A percentile compares a stretch with the other conserved stretches of the same genome.
These are phyloP conservation scores for Entomobrya proxima DNA, from an alignment of 2,888 invertebrate genomes.

Conservation along the genomic window DNA sequence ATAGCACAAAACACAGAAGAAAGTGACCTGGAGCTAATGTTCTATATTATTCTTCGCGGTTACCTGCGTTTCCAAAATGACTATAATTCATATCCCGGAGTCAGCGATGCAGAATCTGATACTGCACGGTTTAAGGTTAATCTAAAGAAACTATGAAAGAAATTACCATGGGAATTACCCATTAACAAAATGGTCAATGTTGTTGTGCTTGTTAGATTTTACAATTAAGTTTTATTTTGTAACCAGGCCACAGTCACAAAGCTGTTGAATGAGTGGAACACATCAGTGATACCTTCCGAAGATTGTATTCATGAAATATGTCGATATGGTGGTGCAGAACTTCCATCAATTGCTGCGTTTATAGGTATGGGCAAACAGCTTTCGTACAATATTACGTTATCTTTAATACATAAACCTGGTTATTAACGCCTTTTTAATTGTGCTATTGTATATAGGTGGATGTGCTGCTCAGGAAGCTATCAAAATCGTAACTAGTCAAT, in stretches of 20 bases:
- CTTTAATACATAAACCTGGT: too few relatives aligned
- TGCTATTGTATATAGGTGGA: constrained; percentile 82
- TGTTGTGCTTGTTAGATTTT: too few relatives aligned
- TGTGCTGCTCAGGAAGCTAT: constrained; percentile 97
- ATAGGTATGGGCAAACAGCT: constrained; percentile 82
- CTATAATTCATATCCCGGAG: constrained; percentile 93
- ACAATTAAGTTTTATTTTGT: constrained; percentile 1
- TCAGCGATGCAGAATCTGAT: constrained; percentile 92
- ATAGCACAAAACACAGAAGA: constrained; percentile 85
- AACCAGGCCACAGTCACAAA: constrained; percentile 81
- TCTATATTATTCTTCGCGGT: constrained; percentile 93
- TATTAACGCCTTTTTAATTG: too few relatives aligned
- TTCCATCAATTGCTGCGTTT: constrained; percentile 95
- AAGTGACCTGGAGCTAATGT: constrained; percentile 90
- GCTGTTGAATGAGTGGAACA: constrained; percentile 90
- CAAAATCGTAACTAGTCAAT: constrained; percentile 96
- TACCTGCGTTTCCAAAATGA: constrained; percentile 92
- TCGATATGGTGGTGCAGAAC: constrained; percentile 94
- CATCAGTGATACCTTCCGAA: constrained; percentile 86
- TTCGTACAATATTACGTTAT: too few relatives aligned
- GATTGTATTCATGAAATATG: constrained; percentile 97
- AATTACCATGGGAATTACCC: neutral
- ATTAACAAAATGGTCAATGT: too few relatives aligned
- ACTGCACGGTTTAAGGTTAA: constrained; percentile 88
- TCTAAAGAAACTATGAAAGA: neutral